Percentiles rank a stretch among this genome's conserved stretches.
Conservation (phyloP, 2,113 vertebrate species). For the Talpa occidentalis region DNA sequence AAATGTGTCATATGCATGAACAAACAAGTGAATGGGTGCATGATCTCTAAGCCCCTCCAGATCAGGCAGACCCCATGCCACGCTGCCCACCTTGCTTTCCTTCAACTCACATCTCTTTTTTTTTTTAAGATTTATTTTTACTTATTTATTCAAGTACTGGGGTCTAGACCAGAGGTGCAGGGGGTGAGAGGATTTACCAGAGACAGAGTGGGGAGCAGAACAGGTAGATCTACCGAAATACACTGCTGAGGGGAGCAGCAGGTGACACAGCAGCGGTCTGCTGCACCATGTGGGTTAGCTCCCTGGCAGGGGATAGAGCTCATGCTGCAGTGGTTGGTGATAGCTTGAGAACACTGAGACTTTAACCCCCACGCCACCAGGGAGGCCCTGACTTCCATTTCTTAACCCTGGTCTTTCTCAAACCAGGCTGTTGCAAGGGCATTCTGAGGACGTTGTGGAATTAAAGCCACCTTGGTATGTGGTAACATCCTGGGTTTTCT, state of each 20-base stretch:
- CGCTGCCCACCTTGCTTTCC: neutral
- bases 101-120: neutral
- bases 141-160: too few species aligned
- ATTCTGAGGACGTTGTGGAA: neutral
- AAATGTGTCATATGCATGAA: neutral
- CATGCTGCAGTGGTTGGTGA: too few species aligned
- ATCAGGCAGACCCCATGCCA: fast-evolving
- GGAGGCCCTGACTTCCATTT: neutral
- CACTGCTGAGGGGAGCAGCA: too few species aligned
- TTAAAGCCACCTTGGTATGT: neutral
- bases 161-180: too few species aligned
- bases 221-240: too few species aligned
- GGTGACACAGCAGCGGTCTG: too few species aligned
- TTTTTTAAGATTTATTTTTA: neutral
- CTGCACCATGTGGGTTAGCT: too few species aligned
- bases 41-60: neutral
- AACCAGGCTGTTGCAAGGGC: neutral
- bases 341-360: too few species aligned
- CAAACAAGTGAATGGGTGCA: neutral
- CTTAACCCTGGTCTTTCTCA: conserved; percentile 33
- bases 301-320: too few species aligned
- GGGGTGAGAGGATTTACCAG: too few species aligned
- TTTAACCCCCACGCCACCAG: too few species aligned
- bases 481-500: conserved; percentile 15
- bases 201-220: too few species aligned